Evolutionary conservation across 2,113 vertebrate species (phyloP), one percentile per base, ranked within the genome.

Genomic region (Neomonachus schauinslandi): DNA sequence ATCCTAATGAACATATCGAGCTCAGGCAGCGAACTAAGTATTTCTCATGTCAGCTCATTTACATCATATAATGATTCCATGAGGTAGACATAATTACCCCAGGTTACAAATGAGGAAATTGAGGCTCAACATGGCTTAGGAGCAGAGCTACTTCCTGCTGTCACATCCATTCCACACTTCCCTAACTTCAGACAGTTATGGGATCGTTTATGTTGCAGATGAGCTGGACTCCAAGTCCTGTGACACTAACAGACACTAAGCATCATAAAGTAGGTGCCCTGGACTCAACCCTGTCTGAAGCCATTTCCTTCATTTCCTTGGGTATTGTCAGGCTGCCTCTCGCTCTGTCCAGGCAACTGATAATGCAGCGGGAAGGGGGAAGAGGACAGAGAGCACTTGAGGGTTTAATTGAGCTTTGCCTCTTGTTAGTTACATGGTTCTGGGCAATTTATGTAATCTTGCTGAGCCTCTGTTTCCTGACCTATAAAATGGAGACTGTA

Each of bases 81-180:
- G 57, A 65, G 28, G n/a, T 16, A 16, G 63, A 31, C 53, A 42
- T 16, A 28, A 49, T 59, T 39, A 67, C 28, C 46, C 39, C 74
- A 46, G 55, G 53, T 71, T 91, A 84, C 76, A 94, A 87, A 92
- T 72, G 33, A 89, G 92, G 76, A 97, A 94, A 97, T 59, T 42
- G 94, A 98, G 97, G 65, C 26, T 57, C 22, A 1, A 2, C 7
- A 12, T 26, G 19, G 81, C 12, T 39, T 71, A 77, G 76, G 22
- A 83, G 46, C 42, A 82, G 63, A 36, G 63, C 63, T 69, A 33
- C 69, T n/a, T 91, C 19, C 36, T 36, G 63, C 1, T 46, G 81
- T 86, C 91, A 92, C 79, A 89, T 65, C 22, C 72, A 76, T 31
- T 57, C 63, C 39, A 13, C 1, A 61, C 51, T 84, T 91, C 77